Conservation (phyloP, 1,140 invertebrate genomes). For the Aphelinus certus region DNA sequence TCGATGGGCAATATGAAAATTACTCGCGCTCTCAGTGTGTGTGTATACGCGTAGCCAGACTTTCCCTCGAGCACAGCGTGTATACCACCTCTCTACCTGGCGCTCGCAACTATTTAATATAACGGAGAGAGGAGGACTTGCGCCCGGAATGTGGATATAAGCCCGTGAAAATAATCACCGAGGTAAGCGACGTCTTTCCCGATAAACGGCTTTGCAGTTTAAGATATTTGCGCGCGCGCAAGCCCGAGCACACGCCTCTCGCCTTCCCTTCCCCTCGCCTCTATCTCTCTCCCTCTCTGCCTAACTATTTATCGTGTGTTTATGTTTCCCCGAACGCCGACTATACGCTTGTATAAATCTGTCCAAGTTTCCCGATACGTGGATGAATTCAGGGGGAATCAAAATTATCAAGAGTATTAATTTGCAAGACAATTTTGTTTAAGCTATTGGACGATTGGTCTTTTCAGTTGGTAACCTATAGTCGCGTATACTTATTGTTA, state of each 20-base stretch:
- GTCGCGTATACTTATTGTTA: too few relatives aligned
- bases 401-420: too few relatives aligned
- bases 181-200: slow-evolving; percentile 37
- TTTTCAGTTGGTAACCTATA: too few relatives aligned
- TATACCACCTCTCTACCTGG: slow-evolving; percentile 12
- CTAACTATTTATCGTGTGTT: slow-evolving; percentile 22
- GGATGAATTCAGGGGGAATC: too few relatives aligned
- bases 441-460: too few relatives aligned
- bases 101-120: slow-evolving; percentile 38
- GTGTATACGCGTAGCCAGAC: background rate
- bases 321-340: slow-evolving; percentile 3
- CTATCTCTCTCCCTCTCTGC: background rate
- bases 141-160: slow-evolving; percentile 34
- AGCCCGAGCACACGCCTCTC: too few relatives aligned
- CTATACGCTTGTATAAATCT: too few relatives aligned
- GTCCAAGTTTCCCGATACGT: too few relatives aligned
- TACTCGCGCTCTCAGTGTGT: slow-evolving; percentile 11
- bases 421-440: too few relatives aligned
- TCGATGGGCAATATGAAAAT: slow-evolving; percentile 41
- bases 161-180: slow-evolving; percentile 39
- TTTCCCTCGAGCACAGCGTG: background rate
- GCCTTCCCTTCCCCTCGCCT: background rate
- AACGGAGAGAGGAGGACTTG: slow-evolving; percentile 30
- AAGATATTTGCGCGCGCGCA: slow-evolving; percentile 31
- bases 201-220: slow-evolving; percentile 42